Base-by-base conservation (phyloP, 2,797 vertebrate species). In the Girardinus metallicus region DNA sequence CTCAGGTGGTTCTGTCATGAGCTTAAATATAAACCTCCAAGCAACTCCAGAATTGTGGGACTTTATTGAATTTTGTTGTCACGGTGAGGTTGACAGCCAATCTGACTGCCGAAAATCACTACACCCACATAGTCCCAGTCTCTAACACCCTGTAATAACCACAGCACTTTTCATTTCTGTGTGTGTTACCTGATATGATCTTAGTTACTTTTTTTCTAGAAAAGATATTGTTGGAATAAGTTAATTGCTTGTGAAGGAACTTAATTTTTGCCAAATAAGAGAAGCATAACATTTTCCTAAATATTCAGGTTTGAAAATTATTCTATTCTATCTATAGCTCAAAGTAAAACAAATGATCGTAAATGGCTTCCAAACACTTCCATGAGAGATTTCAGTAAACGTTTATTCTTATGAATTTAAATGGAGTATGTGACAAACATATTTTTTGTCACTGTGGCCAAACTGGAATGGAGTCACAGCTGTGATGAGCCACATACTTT, bases 41-140 rank as follows among this genome's bases (percentile, higher is more conserved):
- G 74, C 31, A 60, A 57, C 39, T 60, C n/a, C 55, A 62, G 16
- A 46, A 64, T 23, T 44, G 43, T 64, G 43, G 29, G 39, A 46
- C 41, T 23, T 74, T 64, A 64, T 62, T 76, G 57, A 46, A 76
- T 76, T 62, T 46, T 76, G 74, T 64, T 64, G 55, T 64, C 57
- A 46, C 57, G 47, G 43, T 8, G 57, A 62, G 74, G 16, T 12
- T 46, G 55, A 64, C 55, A 76, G 43, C 41, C n/a, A 75, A 75
- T 44, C 55, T 62, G 55, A 76, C 39, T 21, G 15, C 18, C 4
- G 53, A 1, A 43, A 62, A 76, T 64, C 74, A 76, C 57, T 11
- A 64, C 43, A 6, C 74, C 74, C 43, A 75, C 53, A 18, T 44
- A 21, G 41, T 62, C 9, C 55, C 57, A 23, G 41, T 36, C 16